Base-by-base conservation (phyloP, 2,797 vertebrate species). In the Sebastes matsubarae region DNA sequence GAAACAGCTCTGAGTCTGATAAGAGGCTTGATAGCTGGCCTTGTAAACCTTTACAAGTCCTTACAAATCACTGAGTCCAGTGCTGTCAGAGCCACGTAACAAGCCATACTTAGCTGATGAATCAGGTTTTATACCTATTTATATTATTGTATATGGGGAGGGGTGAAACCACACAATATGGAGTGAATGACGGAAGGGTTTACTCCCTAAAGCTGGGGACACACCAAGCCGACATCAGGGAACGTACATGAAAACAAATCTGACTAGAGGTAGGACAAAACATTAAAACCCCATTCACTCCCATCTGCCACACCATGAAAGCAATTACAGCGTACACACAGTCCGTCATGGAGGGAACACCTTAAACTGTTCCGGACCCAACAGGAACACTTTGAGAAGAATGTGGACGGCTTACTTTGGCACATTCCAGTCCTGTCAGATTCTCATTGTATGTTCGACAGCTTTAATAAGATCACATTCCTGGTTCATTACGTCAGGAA, bases 11-110 rank as follows among this genome's bases (percentile, higher is more conserved):
- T 20, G 38, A 36, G 57, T 29, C 74, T 34, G 90, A 93, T 93
- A 91, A 89, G 81, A 77, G 4, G 14, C 55, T 29, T 22, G 38
- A 85, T 86, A 65, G 22, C 73, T n/a, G 32, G 50, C 58, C 72
- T 80, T 20, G 70, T 89, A 89, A 88, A 89, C 32, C n/a, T 79
- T 68, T 32, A 81, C 27, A 46, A 5, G 66, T 60, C 61, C 58
- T 85, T 74, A 61, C 5, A 66, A 68, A 66, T 4, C n/a, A n/a
- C 4, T 2, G 74, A 73, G 86, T 85, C 66, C 22, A 22, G 20
- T 20, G 34, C n/a, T 27, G 29, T 67, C 5, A 70, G 5, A 11
- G 14, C 20, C 58, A 68, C 2, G 7, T 6, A 74, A 36, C 7
- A 52, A 6, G 2, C 13, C 13, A n/a, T 4, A 10, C 4, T 63